A percentile compares a stretch with the other conserved stretches of the same genome.
These are phyloP conservation scores for Danio tinwini DNA, from an alignment of 2,797 vertebrate genomes.

Conservation along the genomic window DNA sequence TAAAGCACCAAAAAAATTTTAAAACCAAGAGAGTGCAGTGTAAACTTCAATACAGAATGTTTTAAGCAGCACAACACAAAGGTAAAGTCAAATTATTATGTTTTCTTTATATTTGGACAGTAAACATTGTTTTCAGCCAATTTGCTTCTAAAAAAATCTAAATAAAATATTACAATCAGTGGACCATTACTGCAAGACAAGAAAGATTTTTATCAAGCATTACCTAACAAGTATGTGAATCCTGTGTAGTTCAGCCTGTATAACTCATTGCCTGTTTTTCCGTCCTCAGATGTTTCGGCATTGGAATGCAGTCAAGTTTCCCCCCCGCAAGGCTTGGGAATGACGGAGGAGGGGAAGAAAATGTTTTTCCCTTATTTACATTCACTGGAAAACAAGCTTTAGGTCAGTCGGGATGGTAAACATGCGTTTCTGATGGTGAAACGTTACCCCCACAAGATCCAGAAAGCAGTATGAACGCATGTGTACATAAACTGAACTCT, in stretches of 20 bases:
- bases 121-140: no score
- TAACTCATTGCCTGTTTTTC: constrained; percentile 57
- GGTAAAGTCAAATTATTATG: no score
- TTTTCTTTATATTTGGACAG: no score
- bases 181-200: no score
- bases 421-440: constrained; percentile 20
- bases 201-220: no score
- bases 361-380: constrained; percentile 33
- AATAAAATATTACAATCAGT: no score
- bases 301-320: constrained; percentile 73
- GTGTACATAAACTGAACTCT: background rate
- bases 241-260: constrained; percentile 19
- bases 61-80: no score
- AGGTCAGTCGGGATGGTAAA: constrained; percentile 43
- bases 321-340: constrained; percentile 63
- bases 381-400: constrained; percentile 47
- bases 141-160: no score
- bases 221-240: background rate
- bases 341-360: constrained; percentile 48
- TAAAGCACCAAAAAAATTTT: no score
- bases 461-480: background rate
- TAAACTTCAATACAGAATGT: no score
- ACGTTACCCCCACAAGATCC: background rate
- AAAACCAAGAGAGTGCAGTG: no score
- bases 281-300: constrained; percentile 36